Evolutionary conservation across 2,113 vertebrate species (phyloP).

Genomic region (Microcebus ravelobensis): DNA sequence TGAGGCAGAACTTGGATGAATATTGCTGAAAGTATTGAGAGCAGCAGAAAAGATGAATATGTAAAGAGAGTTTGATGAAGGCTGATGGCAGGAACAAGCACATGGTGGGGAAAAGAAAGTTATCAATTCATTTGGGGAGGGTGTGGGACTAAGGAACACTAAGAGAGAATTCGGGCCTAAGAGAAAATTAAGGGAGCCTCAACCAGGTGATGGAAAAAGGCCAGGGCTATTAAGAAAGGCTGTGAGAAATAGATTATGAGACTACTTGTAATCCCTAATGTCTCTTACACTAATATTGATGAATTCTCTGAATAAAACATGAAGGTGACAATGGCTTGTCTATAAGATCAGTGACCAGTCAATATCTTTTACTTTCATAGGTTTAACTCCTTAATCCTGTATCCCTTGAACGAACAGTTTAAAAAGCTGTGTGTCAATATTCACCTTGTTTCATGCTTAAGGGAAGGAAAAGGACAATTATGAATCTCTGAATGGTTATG

Average conservation of each 20-base stretch:
- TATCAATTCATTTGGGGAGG: neutral
- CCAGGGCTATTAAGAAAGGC: neutral
- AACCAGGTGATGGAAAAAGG: neutral
- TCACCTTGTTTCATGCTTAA: neutral
- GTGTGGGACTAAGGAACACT: neutral
- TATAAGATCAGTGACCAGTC: neutral
- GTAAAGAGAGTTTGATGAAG: neutral
- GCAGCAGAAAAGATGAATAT: neutral
- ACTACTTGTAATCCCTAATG: neutral
- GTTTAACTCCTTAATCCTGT: neutral
- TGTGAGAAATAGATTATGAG: neutral
- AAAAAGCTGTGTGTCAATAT: neutral
- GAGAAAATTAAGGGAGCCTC: neutral
- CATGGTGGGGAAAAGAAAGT: neutral
- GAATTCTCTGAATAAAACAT: conserved; percentile 4
- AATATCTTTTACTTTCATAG: neutral
- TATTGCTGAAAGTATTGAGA: conserved; percentile 13
- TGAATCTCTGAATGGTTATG: neutral
- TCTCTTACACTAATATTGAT: neutral
- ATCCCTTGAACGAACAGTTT: neutral
- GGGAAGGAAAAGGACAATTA: neutral
- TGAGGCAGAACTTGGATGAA: neutral
- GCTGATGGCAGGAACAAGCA: neutral
- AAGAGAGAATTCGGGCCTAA: neutral
- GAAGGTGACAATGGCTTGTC: neutral